Conservation (phyloP, 1,140 invertebrate species). For the Melitaea cinxia region DNA sequence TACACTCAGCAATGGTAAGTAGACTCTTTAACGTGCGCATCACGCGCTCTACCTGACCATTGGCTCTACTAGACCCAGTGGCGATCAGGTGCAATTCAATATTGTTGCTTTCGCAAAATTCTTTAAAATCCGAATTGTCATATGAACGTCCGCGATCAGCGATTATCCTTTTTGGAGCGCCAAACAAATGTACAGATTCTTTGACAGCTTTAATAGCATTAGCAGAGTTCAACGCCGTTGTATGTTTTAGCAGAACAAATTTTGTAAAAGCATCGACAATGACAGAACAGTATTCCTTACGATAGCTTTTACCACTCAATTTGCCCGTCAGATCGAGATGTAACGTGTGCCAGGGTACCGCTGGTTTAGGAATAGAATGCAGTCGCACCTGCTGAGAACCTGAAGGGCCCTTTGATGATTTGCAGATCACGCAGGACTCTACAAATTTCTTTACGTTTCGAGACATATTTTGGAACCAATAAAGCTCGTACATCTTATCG, state of each 20-base stretch:
- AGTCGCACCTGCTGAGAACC: neutral
- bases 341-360: neutral
- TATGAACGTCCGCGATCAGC: slow-evolving; percentile 41
- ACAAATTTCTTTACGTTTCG: too few species aligned
- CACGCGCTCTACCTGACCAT: slow-evolving; percentile 54
- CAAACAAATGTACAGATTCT: slow-evolving; percentile 34
- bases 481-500: slow-evolving; percentile 13
- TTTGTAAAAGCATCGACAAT: neutral
- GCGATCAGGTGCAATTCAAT: slow-evolving; percentile 49
- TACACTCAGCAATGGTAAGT: slow-evolving; percentile 28
- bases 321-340: neutral
- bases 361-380: neutral
- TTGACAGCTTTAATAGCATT: neutral
- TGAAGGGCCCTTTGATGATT: neutral
- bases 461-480: slow-evolving; percentile 3
- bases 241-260: neutral
- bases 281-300: neutral
- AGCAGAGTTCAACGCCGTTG: neutral
- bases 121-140: slow-evolving; percentile 34
- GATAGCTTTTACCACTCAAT: neutral
- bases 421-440: neutral
- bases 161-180: slow-evolving; percentile 36
- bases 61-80: slow-evolving; percentile 45
- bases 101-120: slow-evolving; percentile 28
- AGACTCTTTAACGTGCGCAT: slow-evolving; percentile 43